Evolutionary conservation across 2,113 vertebrate genomes (phyloP).

Genomic region (Gadus macrocephalus): DNA sequence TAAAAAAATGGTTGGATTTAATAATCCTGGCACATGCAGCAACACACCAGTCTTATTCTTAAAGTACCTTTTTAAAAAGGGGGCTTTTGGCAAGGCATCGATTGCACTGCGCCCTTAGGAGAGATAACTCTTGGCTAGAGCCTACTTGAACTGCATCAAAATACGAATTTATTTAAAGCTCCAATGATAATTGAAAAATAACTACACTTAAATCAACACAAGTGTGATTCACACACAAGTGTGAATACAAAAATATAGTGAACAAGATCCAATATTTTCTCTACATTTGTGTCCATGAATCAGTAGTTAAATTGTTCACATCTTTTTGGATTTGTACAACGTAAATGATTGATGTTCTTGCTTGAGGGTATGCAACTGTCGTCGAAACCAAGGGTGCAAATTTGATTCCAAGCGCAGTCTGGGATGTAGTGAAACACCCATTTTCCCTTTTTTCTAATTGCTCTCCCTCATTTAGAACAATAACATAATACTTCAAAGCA

Average conservation of each 20-base stretch:
- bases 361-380: neutral
- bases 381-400: no score
- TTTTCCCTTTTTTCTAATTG: conserved; percentile 8
- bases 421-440: neutral
- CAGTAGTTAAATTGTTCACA: neutral
- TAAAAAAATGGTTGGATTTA: neutral
- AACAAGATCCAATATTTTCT: neutral
- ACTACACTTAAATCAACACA: neutral
- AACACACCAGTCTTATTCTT: neutral
- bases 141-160: neutral
- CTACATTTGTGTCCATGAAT: neutral
- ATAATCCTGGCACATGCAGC: conserved; percentile 11
- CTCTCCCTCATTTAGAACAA: conserved; percentile 7
- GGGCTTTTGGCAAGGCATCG: neutral
- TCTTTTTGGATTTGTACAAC: conserved; percentile 6
- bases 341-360: neutral
- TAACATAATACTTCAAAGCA: neutral
- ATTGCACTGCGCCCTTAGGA: neutral
- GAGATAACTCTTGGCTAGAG: neutral
- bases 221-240: neutral
- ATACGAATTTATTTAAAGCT: neutral
- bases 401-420: no score
- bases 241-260: neutral
- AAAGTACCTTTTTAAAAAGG: neutral
- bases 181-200: neutral